Evolutionary conservation across 64 coral and sea anemone genomes (phyloP).

Genomic region (Montipora cactus): DNA sequence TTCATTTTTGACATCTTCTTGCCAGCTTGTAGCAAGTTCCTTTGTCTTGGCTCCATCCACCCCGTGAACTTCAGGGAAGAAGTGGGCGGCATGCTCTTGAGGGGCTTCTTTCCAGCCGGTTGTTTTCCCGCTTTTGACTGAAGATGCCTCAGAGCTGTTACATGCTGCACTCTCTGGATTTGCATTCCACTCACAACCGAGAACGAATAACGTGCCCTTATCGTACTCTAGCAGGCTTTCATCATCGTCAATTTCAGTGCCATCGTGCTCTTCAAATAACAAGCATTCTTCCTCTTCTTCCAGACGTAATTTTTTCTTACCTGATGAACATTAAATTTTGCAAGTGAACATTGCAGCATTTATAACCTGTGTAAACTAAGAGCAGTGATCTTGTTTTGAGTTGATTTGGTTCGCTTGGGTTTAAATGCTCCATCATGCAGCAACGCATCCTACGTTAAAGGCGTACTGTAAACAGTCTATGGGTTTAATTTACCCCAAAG

Average conservation of each 20-base stretch:
- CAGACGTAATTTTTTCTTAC: conserved; percentile 7
- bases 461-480: too few relatives aligned
- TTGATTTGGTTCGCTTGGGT: neutral
- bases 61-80: neutral
- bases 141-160: neutral
- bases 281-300: neutral
- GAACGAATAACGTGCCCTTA: neutral
- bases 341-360: neutral
- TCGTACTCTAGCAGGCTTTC: conserved; percentile 4
- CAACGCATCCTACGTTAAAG: too few relatives aligned
- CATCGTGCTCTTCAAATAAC: conserved; percentile 2
- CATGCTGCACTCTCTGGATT: neutral
- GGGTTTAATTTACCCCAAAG: too few relatives aligned
- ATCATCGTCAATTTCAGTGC: neutral
- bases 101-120: neutral
- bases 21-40: conserved; percentile 3
- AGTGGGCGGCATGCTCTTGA: conserved; percentile 4
- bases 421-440: neutral
- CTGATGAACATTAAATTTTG: neutral
- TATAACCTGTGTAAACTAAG: neutral
- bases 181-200: neutral
- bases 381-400: neutral
- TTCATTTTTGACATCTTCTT: neutral
- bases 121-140: too few relatives aligned
- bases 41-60: neutral